Percentiles rank a stretch among this genome's conserved stretches.
These are phyloP conservation scores for Empidonax alnorum DNA, from an alignment of 2,113 vertebrate species.

Conservation along the genomic window DNA sequence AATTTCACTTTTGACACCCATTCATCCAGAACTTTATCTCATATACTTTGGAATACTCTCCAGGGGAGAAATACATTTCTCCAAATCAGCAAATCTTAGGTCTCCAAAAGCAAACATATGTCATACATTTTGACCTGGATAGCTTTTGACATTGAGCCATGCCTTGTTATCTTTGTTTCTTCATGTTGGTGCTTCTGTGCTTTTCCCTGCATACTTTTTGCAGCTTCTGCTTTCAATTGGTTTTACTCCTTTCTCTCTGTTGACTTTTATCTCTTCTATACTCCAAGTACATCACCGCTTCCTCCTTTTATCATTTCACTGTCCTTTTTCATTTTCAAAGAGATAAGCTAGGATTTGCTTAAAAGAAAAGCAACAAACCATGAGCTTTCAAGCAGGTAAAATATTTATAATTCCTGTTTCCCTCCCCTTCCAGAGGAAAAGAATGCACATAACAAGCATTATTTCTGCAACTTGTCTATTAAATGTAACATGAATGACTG, in stretches of 20 bases:
- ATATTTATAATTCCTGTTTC: not conserved
- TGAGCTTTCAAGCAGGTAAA: slow-evolving; percentile 4
- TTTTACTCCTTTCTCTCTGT: slow-evolving; percentile 4
- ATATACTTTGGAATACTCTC: not conserved
- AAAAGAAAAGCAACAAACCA: not conserved
- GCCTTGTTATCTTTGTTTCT: not conserved
- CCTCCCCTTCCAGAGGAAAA: not conserved
- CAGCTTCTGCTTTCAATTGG: not conserved
- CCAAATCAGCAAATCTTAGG: not conserved
- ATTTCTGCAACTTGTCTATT: slow-evolving; percentile 4
- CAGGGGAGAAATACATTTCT: not conserved
- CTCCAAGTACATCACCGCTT: not conserved
- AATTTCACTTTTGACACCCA: not conserved
- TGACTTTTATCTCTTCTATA: not conserved
- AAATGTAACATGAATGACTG: not conserved
- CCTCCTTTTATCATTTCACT: slow-evolving; percentile 17
- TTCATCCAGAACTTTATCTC: not conserved
- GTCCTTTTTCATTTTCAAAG: slow-evolving; percentile 10
- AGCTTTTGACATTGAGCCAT: not conserved
- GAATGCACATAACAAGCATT: not conserved
- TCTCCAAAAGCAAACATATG: not conserved
- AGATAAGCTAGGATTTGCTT: not conserved
- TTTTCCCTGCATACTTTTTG: not conserved
- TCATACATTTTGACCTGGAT: not conserved
- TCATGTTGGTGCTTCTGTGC: not conserved